These are phyloP conservation scores for Cyprinodon variegatus DNA, from an alignment of 2,113 vertebrate genomes.

Conservation along the genomic window DNA sequence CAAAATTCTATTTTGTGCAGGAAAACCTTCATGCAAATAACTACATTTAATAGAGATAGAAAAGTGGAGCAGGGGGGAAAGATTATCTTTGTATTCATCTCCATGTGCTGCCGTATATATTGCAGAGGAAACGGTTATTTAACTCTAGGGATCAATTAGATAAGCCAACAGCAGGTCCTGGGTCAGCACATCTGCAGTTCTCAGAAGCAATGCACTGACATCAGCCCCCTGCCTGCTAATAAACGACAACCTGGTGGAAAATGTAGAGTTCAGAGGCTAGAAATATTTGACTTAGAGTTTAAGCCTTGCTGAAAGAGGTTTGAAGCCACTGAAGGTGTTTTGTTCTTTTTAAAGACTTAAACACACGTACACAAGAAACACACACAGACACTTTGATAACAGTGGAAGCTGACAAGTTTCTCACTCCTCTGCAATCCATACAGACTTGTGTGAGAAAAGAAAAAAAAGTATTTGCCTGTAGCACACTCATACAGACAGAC, in stretches of 20 bases:
- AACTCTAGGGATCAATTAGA: constrained; percentile 41
- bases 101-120: constrained; percentile 22
- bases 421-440: constrained; percentile 42
- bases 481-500: neutral
- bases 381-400: constrained; percentile 33
- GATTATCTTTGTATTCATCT: neutral
- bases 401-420: constrained; percentile 35
- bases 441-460: constrained; percentile 21
- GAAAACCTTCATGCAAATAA: too few species aligned
- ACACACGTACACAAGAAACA: constrained; percentile 5
- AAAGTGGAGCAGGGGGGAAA: neutral
- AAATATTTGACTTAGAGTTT: constrained; percentile 58
- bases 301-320: constrained; percentile 22
- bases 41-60: too few species aligned
- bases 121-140: constrained; percentile 12
- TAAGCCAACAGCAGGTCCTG: constrained; percentile 30
- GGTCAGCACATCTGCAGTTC: constrained; percentile 53
- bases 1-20: too few species aligned
- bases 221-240: constrained; percentile 32
- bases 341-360: constrained; percentile 18
- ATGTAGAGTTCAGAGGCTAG: constrained; percentile 24
- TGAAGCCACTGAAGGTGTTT: constrained; percentile 29
- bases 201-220: constrained; percentile 26
- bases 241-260: constrained; percentile 23
- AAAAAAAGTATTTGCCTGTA: constrained; percentile 31